Evolutionary conservation across 1,140 invertebrate species (phyloP).

Genomic region (Zaprionus ornatus): DNA sequence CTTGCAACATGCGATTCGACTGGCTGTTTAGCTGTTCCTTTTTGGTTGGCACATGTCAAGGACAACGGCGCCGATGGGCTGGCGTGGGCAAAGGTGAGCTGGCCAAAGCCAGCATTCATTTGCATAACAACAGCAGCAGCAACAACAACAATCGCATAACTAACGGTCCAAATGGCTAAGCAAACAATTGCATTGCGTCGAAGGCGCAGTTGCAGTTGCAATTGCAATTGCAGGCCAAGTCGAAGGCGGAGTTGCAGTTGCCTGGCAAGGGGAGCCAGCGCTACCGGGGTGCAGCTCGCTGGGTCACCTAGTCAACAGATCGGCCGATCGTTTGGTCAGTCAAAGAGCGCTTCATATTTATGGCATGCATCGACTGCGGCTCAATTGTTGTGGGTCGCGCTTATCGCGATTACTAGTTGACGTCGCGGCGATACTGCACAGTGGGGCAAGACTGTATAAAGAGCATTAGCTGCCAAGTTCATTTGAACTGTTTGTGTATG

Average conservation of each 20-base stretch:
- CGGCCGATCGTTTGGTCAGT: slow-evolving; percentile 4
- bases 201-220: slow-evolving; percentile 29
- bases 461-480: no score
- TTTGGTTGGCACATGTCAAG: slow-evolving; percentile 47
- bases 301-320: slow-evolving; percentile 1
- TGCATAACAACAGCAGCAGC: slow-evolving; percentile 35
- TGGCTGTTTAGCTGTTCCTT: neutral
- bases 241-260: slow-evolving; percentile 22
- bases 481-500: no score
- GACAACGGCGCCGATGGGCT: slow-evolving; percentile 35
- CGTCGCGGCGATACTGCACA: slow-evolving; percentile 5
- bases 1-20: slow-evolving; percentile 16
- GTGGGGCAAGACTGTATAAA: neutral
- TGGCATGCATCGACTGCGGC: slow-evolving; percentile 13
- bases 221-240: neutral
- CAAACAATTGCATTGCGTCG: slow-evolving; percentile 50
- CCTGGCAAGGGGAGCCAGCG: neutral
- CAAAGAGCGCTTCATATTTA: slow-evolving; percentile 57
- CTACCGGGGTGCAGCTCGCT: slow-evolving; percentile 21
- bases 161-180: slow-evolving; percentile 43
- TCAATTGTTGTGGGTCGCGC: slow-evolving; percentile 27
- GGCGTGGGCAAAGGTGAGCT: slow-evolving; percentile 29
- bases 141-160: slow-evolving; percentile 1
- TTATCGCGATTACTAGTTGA: slow-evolving; percentile 52
- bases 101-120: slow-evolving; percentile 41